Percentiles rank a stretch among this genome's conserved stretches.
These are phyloP conservation scores for Drosophila miranda DNA, from an alignment of 1,140 invertebrate species.

Conservation along the genomic window DNA sequence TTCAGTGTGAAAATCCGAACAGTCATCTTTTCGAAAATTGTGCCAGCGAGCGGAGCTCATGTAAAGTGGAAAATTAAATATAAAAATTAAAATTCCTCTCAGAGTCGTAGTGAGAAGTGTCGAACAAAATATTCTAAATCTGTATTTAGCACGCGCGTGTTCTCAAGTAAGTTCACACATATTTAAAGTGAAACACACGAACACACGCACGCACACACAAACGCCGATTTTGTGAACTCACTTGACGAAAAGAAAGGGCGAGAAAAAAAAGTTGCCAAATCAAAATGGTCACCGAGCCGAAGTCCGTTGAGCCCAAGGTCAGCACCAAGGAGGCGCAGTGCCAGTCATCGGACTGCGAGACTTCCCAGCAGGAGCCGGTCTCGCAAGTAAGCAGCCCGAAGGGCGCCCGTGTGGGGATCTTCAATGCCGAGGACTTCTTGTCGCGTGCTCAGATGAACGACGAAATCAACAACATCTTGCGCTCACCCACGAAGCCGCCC, in stretches of 20 bases:
- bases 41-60: too few relatives aligned
- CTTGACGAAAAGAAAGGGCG: too few relatives aligned
- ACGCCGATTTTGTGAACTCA: too few relatives aligned
- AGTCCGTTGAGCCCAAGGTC: constrained; percentile 25
- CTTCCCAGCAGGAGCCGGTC: constrained; percentile 35
- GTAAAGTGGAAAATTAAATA: too few relatives aligned
- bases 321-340: constrained; percentile 65
- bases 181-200: background rate
- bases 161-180: constrained; percentile 22
- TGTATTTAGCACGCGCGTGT: constrained; percentile 42
- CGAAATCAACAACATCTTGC: too few relatives aligned
- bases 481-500: too few relatives aligned
- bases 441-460: too few relatives aligned
- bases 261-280: constrained; percentile 9
- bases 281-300: constrained; percentile 46
- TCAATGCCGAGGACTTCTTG: too few relatives aligned
- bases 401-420: constrained; percentile 66
- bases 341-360: constrained; percentile 47
- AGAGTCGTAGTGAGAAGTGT: too few relatives aligned
- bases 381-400: constrained; percentile 45
- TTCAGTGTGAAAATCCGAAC: too few relatives aligned
- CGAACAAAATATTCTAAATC: constrained; percentile 56
- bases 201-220: constrained; percentile 12
- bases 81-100: too few relatives aligned
- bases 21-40: too few relatives aligned